Conservation (phyloP, 1,140 invertebrate genomes). For the Leptoteleia sp. region DNA sequence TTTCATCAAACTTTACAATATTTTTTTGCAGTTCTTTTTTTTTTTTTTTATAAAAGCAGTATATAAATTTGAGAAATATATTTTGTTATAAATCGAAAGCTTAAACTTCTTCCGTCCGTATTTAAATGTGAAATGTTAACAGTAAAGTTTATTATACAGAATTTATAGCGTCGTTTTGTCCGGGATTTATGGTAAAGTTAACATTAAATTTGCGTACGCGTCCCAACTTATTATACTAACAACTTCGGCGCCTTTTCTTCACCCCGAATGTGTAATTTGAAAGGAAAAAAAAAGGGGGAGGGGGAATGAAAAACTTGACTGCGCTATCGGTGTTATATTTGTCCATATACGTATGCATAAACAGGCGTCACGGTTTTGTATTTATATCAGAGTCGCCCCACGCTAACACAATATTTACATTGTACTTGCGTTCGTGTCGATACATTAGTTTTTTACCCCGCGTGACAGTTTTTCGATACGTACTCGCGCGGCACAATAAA, state of each 20-base stretch:
- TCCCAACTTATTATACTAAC: slow-evolving; percentile 5
- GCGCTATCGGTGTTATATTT: slow-evolving; percentile 8
- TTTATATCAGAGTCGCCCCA: slow-evolving; percentile 37
- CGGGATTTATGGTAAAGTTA: no score
- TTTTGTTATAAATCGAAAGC: no score
- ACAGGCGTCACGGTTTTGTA: slow-evolving; percentile 23
- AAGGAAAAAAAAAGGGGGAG: background rate
- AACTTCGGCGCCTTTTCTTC: background rate
- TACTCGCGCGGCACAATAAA: slow-evolving; percentile 5
- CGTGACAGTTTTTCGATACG: slow-evolving; percentile 52
- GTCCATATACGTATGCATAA: background rate
- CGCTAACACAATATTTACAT: slow-evolving; percentile 53
- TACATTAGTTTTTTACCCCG: slow-evolving; percentile 36
- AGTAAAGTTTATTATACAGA: no score
- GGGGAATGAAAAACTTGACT: background rate
- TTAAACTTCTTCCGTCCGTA: no score
- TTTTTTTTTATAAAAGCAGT: no score
- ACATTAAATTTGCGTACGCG: no score
- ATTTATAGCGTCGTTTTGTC: no score
- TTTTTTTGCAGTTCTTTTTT: no score
- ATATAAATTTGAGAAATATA: no score
- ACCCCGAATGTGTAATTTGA: slow-evolving; percentile 3
- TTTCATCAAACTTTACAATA: background rate
- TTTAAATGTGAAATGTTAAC: no score
- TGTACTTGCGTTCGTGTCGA: slow-evolving; percentile 43